phyloP scores from a whole-genome alignment of 2,888 invertebrate species.

The Allophyes oxyacanthae region DNA sequence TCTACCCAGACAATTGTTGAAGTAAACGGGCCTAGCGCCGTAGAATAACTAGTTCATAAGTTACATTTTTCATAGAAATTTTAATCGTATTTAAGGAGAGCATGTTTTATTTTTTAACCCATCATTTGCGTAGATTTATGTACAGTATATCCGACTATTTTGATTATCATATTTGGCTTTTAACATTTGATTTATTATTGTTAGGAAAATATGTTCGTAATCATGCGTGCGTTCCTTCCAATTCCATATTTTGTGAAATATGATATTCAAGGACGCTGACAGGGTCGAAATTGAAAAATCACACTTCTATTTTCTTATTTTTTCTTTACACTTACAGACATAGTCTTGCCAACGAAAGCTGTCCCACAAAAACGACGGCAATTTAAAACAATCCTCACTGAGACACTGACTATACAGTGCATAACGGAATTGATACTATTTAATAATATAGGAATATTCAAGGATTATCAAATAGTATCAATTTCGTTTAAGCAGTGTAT shows the following conservation, averaged over 20 bases:
- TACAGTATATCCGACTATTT: constrained; percentile 67
- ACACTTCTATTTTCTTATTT: constrained; percentile 39
- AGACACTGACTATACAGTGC: too few relatives aligned
- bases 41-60: constrained; percentile 60
- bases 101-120: constrained; percentile 86
- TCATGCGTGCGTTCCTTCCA: constrained; percentile 67
- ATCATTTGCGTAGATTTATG: constrained; percentile 68
- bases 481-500: too few relatives aligned
- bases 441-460: too few relatives aligned
- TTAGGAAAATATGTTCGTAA: constrained; percentile 48
- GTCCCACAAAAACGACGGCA: too few relatives aligned
- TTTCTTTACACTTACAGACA: constrained; percentile 3
- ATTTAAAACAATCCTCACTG: too few relatives aligned
- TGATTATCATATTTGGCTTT: constrained; percentile 72
- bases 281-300: constrained; percentile 55
- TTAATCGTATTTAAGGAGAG: constrained; percentile 72
- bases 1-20: constrained; percentile 83
- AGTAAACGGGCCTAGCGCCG: constrained; percentile 79
- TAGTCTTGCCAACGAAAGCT: too few relatives aligned
- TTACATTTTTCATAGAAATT: constrained; percentile 62
- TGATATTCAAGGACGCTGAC: constrained; percentile 73
- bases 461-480: too few relatives aligned
- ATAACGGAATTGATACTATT: too few relatives aligned
- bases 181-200: constrained; percentile 80
- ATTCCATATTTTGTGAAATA: constrained; percentile 82